Evolutionary conservation across 2,888 invertebrate genomes (phyloP), one percentile per base, ranked within the genome.

Genomic region (Norana najaformis): DNA sequence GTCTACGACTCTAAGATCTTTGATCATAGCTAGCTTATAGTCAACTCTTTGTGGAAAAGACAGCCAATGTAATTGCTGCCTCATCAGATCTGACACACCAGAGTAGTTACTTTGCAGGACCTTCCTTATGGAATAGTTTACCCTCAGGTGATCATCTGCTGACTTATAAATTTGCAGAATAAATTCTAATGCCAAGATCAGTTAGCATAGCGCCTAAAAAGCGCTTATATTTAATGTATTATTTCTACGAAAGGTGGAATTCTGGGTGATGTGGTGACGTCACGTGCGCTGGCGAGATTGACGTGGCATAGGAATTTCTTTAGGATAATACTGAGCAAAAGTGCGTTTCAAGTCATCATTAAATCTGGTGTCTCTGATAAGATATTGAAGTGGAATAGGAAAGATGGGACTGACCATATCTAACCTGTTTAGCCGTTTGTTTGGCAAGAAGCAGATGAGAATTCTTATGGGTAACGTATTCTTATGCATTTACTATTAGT

Each of bases 361-460:
- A 69, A 69, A 69, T n/a, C n/a, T n/a, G 30, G 20, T 23, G 30
- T n/a, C n/a, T 69, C n/a, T n/a, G 11, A 69, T 53, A 69, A 69
- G 69, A 8, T 69, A 16, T 69, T n/a, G 69, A 69, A n/a, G 69
- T 13, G 69, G n/a, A 69, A n/a, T 69, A 69, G n/a, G 69, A 69
- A 69, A 35, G 47, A 99, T 99, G 99, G 99, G 99, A 94, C 96
- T 99, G 94, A 98, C 99, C 92, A 97, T 99, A 94, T 99, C 98
- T 90, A 97, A 97, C 95, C 96, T 99, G 93, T 96, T 99, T 94
- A 97, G 97, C 91, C 97, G 97, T 93, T 96, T 99, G 91, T 99
- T 99, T 95, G 98, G 99, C 93, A 99, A 99, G 96, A 98, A 98
- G 95, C 98, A 98, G 96, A 98, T 99, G 97, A 96, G 99, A 95